A percentile compares a stretch with the other conserved stretches of the same genome.
Conservation (phyloP, 2,797 vertebrate genomes). For the Phataginus tetradactyla region DNA sequence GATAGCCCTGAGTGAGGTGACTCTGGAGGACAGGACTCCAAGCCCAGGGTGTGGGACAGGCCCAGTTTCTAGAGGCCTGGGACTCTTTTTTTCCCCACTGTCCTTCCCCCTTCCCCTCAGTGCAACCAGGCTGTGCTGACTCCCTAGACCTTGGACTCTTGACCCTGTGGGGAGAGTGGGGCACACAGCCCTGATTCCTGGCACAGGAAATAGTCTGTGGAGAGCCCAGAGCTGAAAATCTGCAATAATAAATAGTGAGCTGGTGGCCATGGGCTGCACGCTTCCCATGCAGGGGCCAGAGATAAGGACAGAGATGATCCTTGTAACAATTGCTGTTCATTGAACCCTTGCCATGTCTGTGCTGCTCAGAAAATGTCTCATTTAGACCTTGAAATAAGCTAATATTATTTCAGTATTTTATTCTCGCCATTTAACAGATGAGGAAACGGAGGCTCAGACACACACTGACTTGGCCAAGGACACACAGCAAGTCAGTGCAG, state of each 20-base stretch:
- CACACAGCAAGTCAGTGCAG: neutral
- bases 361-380: neutral
- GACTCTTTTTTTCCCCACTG: neutral
- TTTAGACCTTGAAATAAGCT: neutral
- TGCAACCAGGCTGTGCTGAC: neutral
- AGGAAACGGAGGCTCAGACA: neutral
- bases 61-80: neutral
- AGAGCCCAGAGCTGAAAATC: neutral
- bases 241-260: neutral
- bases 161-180: neutral
- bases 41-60: neutral
- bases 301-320: neutral
- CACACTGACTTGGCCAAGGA: neutral
- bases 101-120: accelerated
- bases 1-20: neutral
- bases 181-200: neutral
- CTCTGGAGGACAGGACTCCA: neutral
- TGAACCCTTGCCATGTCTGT: neutral
- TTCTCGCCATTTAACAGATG: neutral
- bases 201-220: neutral
- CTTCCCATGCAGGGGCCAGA: neutral
- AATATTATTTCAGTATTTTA: neutral
- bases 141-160: neutral
- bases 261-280: neutral
- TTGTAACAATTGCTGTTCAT: neutral